Base-by-base conservation (phyloP, 2,888 invertebrate species). In the Branchellion lobata region DNA sequence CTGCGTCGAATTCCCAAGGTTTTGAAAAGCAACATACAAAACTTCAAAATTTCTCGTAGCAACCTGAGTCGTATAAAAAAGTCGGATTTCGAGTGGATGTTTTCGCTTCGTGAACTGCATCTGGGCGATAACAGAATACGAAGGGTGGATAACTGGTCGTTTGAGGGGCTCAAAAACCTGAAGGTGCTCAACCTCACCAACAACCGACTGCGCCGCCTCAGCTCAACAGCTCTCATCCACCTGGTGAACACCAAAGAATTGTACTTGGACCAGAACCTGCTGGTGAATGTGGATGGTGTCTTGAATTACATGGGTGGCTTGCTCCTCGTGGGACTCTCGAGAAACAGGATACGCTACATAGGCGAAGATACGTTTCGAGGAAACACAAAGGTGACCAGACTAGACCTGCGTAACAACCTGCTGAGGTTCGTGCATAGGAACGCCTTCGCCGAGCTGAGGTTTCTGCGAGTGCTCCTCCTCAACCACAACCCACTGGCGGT, bases 341-440 rank as follows among this genome's bases (percentile, higher is more conserved):
- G 91, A 83, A 89, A 93, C 84, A 90, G 83, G 69, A 84, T 87
- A 21, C 80, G 82, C 14, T 80, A 79, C 89, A 83, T 91, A 89
- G 83, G 91, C 89, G 85, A 90, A 89, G 85, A 92, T 90, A 86
- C 91, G 90, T 88, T 91, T 90, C 83, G 92, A 91, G 91, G 92
- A 21, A 90, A 92, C 27, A 91, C 92, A 29, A 90, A 91, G 84
- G 89, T 94, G 80, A 91, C 92, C 85, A 90, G 90, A 85, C 89
- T 94, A 82, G 92, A 94, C 88, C 89, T 94, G 75, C 92, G 92
- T 82, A 90, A 91, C 81, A 94, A 93, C 86, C 91, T 81, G 3
- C 84, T 87, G 40, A 81, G 92, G 0, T 90, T 91, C 83, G 89
- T 94, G 83, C 92, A 92, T 61, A 89, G 90, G 80, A 91, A 91